Conservation (phyloP, 1,140 invertebrate species). For the Caenorhabditis brenneri region DNA sequence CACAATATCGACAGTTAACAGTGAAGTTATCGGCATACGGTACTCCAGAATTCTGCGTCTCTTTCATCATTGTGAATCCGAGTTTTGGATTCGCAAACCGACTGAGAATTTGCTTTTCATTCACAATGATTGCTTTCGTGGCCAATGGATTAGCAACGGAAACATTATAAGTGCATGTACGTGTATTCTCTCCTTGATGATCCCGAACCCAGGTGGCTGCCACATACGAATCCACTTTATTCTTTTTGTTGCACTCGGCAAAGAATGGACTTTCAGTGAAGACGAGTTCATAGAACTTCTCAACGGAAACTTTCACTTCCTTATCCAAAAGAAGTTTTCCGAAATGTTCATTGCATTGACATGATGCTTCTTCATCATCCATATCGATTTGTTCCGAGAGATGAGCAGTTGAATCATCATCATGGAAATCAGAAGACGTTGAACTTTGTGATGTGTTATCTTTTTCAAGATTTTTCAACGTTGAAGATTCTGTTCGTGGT, state of each 20-base stretch:
- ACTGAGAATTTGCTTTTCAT: constrained; percentile 43
- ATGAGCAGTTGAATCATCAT: not conserved
- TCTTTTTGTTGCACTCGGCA: not conserved
- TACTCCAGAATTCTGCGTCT: constrained; percentile 49
- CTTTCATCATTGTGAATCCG: constrained; percentile 33
- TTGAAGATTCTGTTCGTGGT: not conserved
- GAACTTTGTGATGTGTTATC: constrained; percentile 33
- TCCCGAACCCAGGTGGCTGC: constrained; percentile 36
- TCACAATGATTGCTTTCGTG: constrained; percentile 44
- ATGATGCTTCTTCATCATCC: constrained; percentile 1
- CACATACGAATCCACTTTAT: not conserved
- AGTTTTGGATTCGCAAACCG: not conserved
- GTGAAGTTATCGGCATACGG: constrained; percentile 50
- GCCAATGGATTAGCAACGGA: constrained; percentile 42
- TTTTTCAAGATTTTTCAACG: not conserved
- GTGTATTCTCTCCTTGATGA: constrained; percentile 34
- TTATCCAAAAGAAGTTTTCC: constrained; percentile 34
- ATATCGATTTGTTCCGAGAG: not conserved
- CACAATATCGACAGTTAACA: constrained; percentile 41
- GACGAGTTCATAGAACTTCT: constrained; percentile 17
- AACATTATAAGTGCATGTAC: constrained; percentile 46
- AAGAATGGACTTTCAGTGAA: constrained; percentile 4
- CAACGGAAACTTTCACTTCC: not conserved
- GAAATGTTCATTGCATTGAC: constrained; percentile 25
- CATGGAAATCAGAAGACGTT: constrained; percentile 20